Conservation (phyloP, 35 echinoderm and acorn worm genomes). For the Apostichopus japonicus region DNA sequence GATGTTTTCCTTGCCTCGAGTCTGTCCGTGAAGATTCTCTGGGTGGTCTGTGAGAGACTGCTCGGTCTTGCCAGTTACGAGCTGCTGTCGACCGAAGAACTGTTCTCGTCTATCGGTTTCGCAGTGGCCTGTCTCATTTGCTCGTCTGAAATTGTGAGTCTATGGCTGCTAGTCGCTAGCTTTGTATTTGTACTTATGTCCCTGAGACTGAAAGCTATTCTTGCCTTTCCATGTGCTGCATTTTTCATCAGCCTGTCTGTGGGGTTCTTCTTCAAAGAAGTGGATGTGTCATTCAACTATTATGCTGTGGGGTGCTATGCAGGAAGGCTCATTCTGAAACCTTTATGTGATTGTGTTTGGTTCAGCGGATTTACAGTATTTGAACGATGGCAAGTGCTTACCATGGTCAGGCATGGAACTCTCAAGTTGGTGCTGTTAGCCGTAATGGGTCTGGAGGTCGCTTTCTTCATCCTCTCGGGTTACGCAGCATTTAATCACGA, state of each 20-base stretch:
- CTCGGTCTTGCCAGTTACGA: constrained; percentile 66
- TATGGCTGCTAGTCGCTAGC: constrained; percentile 83
- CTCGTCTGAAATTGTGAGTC: constrained; percentile 52
- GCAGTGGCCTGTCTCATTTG: constrained; percentile 78
- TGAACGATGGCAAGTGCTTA: constrained; percentile 86
- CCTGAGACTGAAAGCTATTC: constrained; percentile 73
- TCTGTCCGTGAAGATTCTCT: constrained; percentile 71
- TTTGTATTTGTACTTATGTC: constrained; percentile 72
- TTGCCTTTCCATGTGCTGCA: constrained; percentile 73
- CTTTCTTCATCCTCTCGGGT: constrained; percentile 77
- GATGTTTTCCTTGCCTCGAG: constrained; percentile 72
- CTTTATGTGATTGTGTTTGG: constrained; percentile 72
- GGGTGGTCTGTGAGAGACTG: constrained; percentile 65
- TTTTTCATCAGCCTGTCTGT: constrained; percentile 63
- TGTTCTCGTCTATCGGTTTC: constrained; percentile 87
- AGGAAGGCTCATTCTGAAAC: constrained; percentile 69
- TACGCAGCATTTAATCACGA: constrained; percentile 77
- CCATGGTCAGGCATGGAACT: constrained; percentile 51
- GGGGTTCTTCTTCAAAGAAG: constrained; percentile 81
- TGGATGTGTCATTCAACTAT: constrained; percentile 60
- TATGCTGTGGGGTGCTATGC: constrained; percentile 79
- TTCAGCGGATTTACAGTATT: constrained; percentile 76
- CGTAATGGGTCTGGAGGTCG: constrained; percentile 68
- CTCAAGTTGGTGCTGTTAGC: constrained; percentile 68
- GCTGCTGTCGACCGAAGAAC: constrained; percentile 75